phyloP scores from a whole-genome alignment of 2,113 vertebrate genomes.

The Leucopternis melanops region DNA sequence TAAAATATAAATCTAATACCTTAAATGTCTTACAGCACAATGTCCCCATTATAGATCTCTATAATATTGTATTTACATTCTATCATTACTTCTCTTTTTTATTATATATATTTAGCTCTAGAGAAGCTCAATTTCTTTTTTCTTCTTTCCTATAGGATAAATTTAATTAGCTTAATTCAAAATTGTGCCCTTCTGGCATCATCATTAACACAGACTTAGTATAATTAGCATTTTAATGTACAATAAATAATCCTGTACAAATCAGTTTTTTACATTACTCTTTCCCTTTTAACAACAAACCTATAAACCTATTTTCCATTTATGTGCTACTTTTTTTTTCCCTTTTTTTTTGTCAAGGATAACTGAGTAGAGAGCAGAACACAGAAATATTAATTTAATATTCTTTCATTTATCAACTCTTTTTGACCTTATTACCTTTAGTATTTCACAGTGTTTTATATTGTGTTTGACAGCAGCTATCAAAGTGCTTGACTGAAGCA shows the following conservation, averaged over 20 bases:
- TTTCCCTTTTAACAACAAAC: not conserved
- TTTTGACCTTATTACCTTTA: not conserved
- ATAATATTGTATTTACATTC: not conserved
- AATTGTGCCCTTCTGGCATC: not conserved
- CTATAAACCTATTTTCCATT: not conserved
- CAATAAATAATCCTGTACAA: not conserved
- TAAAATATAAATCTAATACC: not conserved
- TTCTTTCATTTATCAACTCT: not conserved
- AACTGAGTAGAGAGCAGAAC: not conserved
- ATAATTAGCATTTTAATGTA: slow-evolving; percentile 42
- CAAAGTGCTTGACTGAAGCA: not conserved
- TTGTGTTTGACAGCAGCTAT: not conserved
- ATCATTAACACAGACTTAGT: slow-evolving; percentile 2
- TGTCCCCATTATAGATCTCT: not conserved
- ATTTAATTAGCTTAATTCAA: slow-evolving; percentile 57
- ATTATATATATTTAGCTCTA: slow-evolving; percentile 3
- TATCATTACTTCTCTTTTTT: not conserved
- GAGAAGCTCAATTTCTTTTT: not conserved
- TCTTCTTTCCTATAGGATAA: slow-evolving; percentile 17
- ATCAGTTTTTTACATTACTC: not conserved
- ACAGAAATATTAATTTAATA: not conserved
- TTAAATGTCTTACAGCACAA: not conserved
- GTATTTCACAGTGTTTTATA: not conserved
- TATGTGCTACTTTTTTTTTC: not conserved
- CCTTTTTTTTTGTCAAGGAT: not conserved